phyloP scores from a whole-genome alignment of 92 coral and sea anemone species.

The Palythoa heliodiscus region DNA sequence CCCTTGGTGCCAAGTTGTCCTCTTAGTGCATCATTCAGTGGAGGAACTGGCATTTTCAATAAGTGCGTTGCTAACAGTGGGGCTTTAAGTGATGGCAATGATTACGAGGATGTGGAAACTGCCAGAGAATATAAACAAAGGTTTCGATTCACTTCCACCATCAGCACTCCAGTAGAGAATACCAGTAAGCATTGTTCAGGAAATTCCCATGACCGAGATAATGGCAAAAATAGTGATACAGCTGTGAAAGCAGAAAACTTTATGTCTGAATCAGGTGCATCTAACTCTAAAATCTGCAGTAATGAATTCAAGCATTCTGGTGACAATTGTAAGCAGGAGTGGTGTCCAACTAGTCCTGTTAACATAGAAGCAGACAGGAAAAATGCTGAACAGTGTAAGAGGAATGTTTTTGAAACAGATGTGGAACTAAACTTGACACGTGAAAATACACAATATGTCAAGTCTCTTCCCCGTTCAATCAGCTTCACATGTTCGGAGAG shows the following conservation, averaged over 20 bases:
- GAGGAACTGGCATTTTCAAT: background rate
- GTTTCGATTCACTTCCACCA: constrained; percentile 25
- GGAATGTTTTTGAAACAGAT: constrained; percentile 1
- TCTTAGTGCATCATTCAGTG: constrained; percentile 22
- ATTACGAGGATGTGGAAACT: constrained; percentile 39
- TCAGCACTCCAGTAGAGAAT: constrained; percentile 10
- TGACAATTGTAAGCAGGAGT: background rate
- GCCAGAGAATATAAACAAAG: constrained; percentile 39
- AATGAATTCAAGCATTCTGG: background rate
- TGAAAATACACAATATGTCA: background rate
- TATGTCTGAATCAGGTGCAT: background rate
- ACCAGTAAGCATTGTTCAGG: background rate
- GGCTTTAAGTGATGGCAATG: constrained; percentile 36
- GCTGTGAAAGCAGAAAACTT: background rate
- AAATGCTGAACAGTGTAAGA: background rate
- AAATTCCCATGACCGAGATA: background rate
- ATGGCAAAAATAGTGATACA: background rate
- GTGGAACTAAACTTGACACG: background rate
- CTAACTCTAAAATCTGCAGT: background rate
- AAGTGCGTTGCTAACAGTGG: constrained; percentile 1
- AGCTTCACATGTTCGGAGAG: no score
- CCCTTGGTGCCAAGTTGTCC: background rate
- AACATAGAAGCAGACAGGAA: background rate
- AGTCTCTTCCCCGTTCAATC: background rate
- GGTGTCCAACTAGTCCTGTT: background rate